Conservation (phyloP, 2,888 invertebrate species). For the Leucozona laternaria region DNA sequence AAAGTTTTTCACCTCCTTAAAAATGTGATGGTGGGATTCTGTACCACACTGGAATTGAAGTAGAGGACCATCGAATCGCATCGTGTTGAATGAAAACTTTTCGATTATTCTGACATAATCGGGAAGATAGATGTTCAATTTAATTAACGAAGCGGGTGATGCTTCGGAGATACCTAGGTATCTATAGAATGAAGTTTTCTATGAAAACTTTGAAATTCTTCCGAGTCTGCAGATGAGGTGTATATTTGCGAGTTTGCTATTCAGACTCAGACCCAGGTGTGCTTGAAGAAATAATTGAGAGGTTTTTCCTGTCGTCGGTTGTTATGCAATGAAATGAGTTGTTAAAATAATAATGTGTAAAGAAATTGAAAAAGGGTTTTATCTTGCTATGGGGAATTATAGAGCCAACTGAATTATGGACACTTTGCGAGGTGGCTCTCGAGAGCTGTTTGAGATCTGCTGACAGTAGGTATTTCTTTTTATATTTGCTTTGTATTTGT, state of each 20-base stretch:
- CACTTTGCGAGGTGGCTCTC: neutral
- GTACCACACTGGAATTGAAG: neutral
- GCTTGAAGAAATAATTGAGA: neutral
- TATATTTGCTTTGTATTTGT: too few species aligned
- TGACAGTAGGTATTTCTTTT: too few species aligned
- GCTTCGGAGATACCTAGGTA: conserved; percentile 25
- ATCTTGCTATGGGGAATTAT: neutral
- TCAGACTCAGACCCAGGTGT: conserved; percentile 30
- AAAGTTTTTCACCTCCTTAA: conserved; percentile 30
- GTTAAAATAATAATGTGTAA: neutral
- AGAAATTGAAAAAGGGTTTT: neutral
- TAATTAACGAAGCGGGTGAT: conserved; percentile 57
- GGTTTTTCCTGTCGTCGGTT: conserved; percentile 23
- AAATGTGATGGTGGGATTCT: too few species aligned
- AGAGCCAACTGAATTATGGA: neutral
- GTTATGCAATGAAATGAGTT: conserved; percentile 14
- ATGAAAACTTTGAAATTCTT: conserved; percentile 7
- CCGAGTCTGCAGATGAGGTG: conserved; percentile 9
- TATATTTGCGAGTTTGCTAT: too few species aligned
- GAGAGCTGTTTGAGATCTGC: too few species aligned
- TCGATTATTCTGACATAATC: conserved; percentile 68
- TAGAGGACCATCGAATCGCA: neutral
- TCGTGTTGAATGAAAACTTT: conserved; percentile 55
- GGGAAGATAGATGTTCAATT: conserved; percentile 68
- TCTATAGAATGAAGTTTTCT: conserved; percentile 33